Conservation (phyloP, 2,797 vertebrate species). For the Mormyrops attenuatus region DNA sequence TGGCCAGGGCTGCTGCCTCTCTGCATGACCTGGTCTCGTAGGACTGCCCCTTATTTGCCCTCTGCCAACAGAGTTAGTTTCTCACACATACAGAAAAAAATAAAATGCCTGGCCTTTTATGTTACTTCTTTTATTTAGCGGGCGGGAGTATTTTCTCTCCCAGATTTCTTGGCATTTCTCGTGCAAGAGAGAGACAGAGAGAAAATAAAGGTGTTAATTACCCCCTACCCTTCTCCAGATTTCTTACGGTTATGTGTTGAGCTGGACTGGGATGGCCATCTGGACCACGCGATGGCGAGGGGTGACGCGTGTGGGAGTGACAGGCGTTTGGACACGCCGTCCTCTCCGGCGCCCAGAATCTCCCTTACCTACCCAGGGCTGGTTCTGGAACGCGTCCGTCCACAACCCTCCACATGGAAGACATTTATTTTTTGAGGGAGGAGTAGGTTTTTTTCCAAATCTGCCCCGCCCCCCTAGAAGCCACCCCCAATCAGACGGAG, state of each 20-base stretch:
- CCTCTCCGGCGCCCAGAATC: not conserved
- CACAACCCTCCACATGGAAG: not conserved
- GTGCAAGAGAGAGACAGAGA: slow-evolving; percentile 7
- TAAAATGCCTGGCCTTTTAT: not conserved
- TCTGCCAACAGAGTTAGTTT: not conserved
- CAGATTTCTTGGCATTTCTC: slow-evolving; percentile 5
- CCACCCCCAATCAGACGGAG: not conserved
- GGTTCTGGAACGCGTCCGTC: not conserved
- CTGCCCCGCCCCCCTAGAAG: not conserved
- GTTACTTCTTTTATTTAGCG: not conserved
- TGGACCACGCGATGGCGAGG: not conserved
- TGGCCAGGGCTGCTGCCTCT: not conserved
- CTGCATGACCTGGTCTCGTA: not conserved
- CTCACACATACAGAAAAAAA: not conserved
- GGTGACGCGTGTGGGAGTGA: slow-evolving; percentile 1
- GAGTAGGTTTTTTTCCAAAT: not conserved
- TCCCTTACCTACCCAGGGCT: not conserved
- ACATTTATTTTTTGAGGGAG: not conserved
- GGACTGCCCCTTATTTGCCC: not conserved
- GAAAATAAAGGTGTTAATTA: slow-evolving; percentile 19
- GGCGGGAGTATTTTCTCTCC: not conserved
- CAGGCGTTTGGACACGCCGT: not conserved
- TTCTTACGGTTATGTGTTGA: not conserved
- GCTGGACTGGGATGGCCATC: slow-evolving; percentile 2
- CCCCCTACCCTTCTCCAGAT: slow-evolving; percentile 12